These are phyloP conservation scores for Moxostoma hubbsi DNA, from an alignment of 2,797 vertebrate species.

Conservation along the genomic window DNA sequence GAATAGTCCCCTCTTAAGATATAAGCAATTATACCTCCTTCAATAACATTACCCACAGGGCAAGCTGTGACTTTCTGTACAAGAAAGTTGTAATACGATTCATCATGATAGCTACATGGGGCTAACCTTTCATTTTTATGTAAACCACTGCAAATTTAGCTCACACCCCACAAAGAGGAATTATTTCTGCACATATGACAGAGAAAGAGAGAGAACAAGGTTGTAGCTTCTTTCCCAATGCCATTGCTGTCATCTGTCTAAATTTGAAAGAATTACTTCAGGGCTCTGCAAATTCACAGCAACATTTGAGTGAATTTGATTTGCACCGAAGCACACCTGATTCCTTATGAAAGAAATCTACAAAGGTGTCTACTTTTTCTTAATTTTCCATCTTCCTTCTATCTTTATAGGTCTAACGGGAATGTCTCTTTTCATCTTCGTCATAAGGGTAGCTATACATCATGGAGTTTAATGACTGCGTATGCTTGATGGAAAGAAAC, in stretches of 20 bases:
- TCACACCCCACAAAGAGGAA: neutral
- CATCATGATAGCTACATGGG: constrained; percentile 12
- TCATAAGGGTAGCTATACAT: constrained; percentile 48
- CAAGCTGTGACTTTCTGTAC: constrained; percentile 16
- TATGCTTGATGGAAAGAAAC: constrained; percentile 14
- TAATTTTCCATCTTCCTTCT: constrained; percentile 9
- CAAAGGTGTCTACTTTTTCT: neutral
- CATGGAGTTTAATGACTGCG: constrained; percentile 12
- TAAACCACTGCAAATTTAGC: neutral
- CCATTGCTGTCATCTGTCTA: constrained; percentile 26
- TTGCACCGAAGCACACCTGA: constrained; percentile 47
- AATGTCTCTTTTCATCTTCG: constrained; percentile 32
- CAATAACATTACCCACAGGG: constrained; percentile 29
- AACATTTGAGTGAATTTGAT: constrained; percentile 48
- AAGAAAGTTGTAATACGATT: constrained; percentile 14
- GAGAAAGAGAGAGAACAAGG: neutral
- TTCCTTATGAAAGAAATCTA: constrained; percentile 25
- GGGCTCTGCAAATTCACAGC: constrained; percentile 25
- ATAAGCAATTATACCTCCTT: constrained; percentile 43
- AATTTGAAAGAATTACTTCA: constrained; percentile 52
- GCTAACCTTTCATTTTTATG: constrained; percentile 26
- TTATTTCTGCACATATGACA: neutral
- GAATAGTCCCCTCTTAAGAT: constrained; percentile 36
- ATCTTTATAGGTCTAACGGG: neutral
- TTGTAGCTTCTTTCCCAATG: neutral